Conservation (phyloP, 2,113 vertebrate genomes). For the Atlantisia rogersi region DNA sequence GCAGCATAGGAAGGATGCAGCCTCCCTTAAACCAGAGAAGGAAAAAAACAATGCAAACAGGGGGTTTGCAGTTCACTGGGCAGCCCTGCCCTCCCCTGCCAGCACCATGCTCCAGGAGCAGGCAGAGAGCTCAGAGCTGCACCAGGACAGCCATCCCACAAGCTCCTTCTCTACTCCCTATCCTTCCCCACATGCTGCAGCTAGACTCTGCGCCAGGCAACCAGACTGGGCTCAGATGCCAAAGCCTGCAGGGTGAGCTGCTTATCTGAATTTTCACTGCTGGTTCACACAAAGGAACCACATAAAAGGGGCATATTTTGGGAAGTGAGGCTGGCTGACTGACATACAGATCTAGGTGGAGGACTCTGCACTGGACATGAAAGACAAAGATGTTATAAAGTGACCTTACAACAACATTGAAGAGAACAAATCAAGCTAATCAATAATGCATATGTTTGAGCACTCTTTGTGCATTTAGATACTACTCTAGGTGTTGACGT, state of each 20-base stretch:
- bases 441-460: neutral
- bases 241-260: neutral
- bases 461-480: neutral
- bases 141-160: neutral
- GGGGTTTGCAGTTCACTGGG: neutral
- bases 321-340: neutral
- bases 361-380: neutral
- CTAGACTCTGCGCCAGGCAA: neutral
- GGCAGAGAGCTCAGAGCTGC: neutral
- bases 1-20: neutral
- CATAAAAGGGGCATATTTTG: neutral
- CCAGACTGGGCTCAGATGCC: neutral
- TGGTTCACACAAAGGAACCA: neutral
- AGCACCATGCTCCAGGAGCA: fast-evolving
- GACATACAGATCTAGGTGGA: neutral
- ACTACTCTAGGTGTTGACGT: neutral
- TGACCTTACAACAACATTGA: neutral
- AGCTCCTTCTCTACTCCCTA: neutral
- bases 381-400: neutral
- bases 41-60: neutral
- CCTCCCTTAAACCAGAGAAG: neutral
- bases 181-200: neutral
- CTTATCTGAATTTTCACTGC: neutral
- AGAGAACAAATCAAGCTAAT: neutral
- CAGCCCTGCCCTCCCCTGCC: neutral